Evolutionary conservation across 2,113 vertebrate genomes (phyloP).

Genomic region (Procavia capensis): DNA sequence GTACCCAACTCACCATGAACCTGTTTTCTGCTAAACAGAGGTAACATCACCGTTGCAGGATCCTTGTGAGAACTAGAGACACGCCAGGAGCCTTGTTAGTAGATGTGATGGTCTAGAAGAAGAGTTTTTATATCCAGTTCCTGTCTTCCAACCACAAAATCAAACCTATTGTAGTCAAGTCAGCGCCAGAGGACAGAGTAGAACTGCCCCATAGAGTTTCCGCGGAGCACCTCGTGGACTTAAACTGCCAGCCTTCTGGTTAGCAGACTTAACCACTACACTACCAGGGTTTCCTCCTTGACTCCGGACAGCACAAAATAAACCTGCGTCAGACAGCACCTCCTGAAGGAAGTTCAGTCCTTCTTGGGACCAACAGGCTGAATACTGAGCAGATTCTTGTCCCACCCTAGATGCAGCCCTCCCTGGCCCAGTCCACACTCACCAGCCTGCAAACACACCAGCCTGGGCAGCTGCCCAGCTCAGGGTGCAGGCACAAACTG

Average conservation of each 20-base stretch:
- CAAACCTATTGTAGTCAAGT: too few relatives aligned
- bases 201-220: too few relatives aligned
- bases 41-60: neutral
- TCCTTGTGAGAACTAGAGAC: neutral
- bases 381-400: neutral
- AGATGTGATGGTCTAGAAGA: neutral
- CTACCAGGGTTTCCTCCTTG: too few relatives aligned
- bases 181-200: too few relatives aligned
- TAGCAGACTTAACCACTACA: too few relatives aligned
- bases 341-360: neutral
- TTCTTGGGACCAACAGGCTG: neutral
- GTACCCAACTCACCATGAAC: neutral
- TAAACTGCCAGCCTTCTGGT: too few relatives aligned
- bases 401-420: rapidly evolving
- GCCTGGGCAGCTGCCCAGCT: neutral
- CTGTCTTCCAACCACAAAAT: too few relatives aligned
- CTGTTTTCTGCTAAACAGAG: neutral
- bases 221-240: too few relatives aligned
- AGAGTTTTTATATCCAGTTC: neutral
- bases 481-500: neutral
- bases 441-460: neutral
- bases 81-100: neutral
- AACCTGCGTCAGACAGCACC: rapidly evolving
- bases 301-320: neutral
- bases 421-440: neutral